Conservation (phyloP, 2,797 vertebrate species). For the Chelonia mydas region DNA sequence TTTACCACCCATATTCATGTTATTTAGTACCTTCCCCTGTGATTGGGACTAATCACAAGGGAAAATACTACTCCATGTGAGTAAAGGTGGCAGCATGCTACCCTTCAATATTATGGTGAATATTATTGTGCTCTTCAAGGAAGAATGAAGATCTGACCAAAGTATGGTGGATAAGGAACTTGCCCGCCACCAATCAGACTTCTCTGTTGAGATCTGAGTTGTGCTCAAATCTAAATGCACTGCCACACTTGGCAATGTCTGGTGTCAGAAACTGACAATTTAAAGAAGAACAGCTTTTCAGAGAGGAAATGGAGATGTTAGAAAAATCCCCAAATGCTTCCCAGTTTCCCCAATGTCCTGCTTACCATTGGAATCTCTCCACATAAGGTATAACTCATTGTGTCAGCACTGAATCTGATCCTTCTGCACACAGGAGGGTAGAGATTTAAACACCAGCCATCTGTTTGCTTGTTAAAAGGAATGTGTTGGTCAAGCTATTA, state of each 20-base stretch:
- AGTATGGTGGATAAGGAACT: not conserved
- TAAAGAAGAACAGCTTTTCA: slow-evolving; percentile 34
- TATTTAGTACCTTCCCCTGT: not conserved
- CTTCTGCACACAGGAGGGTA: slow-evolving; percentile 10
- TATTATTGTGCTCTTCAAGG: not conserved
- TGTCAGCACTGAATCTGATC: slow-evolving; percentile 27
- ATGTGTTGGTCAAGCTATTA: slow-evolving; percentile 23
- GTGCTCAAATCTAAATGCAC: not conserved
- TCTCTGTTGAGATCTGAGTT: not conserved
- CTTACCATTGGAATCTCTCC: slow-evolving; percentile 15
- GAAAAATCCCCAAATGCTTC: not conserved
- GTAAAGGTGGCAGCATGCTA: not conserved
- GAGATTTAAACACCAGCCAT: slow-evolving; percentile 42
- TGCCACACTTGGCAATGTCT: slow-evolving; percentile 27
- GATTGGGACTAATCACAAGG: not conserved
- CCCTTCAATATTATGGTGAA: not conserved
- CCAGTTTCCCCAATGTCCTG: slow-evolving; percentile 1
- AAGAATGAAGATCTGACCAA: not conserved
- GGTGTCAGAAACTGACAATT: slow-evolving; percentile 26
- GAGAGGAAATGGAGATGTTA: slow-evolving; percentile 17
- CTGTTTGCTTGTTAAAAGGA: slow-evolving; percentile 57
- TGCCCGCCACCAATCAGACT: not conserved
- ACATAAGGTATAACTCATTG: not conserved
- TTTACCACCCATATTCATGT: not conserved
- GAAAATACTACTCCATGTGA: not conserved